Conservation (phyloP, 1,140 invertebrate genomes). For the Grapholita molesta region DNA sequence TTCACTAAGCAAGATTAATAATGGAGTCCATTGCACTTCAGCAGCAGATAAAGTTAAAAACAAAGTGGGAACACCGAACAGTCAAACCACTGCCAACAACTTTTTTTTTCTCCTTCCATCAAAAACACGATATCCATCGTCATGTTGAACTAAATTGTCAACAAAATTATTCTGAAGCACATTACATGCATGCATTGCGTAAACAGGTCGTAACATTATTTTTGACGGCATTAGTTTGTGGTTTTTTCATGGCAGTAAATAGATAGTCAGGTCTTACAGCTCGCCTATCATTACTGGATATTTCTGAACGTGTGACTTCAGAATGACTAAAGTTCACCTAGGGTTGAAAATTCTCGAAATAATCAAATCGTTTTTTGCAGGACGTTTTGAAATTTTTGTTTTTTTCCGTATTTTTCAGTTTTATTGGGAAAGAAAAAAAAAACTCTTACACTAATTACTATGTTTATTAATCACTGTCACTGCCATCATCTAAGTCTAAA, state of each 20-base stretch:
- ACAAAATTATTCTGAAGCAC: background rate
- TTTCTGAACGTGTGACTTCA: background rate
- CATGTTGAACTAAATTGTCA: conserved; percentile 1
- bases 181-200: background rate
- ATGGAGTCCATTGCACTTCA: background rate
- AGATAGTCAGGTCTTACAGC: no score
- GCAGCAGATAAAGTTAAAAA: conserved; percentile 11
- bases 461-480: no score
- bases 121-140: conserved; percentile 4
- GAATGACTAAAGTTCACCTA: background rate
- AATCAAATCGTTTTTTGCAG: no score
- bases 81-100: background rate
- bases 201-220: no score
- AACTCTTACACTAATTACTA: no score
- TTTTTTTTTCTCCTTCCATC: conserved; percentile 4
- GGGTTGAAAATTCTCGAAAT: no score
- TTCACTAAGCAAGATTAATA: background rate
- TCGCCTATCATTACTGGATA: background rate
- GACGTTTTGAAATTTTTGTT: no score
- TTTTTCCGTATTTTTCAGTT: no score
- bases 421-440: no score
- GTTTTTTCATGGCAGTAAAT: no score
- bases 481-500: no score
- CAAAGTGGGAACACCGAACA: background rate
- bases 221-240: no score